phyloP scores from a whole-genome alignment of 1,140 invertebrate species.

The Drosophila nasuta region DNA sequence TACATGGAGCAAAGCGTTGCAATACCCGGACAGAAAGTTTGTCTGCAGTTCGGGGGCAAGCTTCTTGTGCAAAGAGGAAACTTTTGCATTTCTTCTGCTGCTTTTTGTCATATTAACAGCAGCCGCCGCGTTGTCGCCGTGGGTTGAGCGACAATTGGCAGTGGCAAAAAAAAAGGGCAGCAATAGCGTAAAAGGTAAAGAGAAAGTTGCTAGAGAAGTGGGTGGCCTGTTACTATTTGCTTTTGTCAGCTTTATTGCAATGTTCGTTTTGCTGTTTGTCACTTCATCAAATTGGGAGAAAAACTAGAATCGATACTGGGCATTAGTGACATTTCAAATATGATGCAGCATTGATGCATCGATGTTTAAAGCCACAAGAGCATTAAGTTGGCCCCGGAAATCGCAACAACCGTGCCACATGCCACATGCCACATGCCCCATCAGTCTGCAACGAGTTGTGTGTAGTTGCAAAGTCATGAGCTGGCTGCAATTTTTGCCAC shows the following conservation, averaged over 20 bases:
- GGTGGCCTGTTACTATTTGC: conserved; percentile 22
- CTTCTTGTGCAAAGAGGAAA: conserved; percentile 51
- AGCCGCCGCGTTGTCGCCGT: conserved; percentile 36
- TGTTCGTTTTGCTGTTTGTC: conserved; percentile 37
- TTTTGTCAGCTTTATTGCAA: conserved; percentile 33
- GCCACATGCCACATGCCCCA: too few species aligned
- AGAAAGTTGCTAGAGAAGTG: background rate
- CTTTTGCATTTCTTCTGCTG: conserved; percentile 58
- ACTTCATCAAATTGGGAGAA: conserved; percentile 42
- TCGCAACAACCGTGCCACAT: background rate
- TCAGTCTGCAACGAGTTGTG: too few species aligned
- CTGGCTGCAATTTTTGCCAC: conserved; percentile 12
- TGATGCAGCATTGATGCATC: conserved; percentile 28
- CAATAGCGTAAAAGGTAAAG: conserved; percentile 27
- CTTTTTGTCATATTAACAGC: conserved; percentile 81
- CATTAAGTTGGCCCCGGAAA: conserved; percentile 29
- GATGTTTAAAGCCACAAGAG: conserved; percentile 27
- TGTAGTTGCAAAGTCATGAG: background rate
- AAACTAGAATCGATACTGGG: conserved; percentile 25
- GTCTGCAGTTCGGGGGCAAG: conserved; percentile 66
- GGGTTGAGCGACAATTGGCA: background rate
- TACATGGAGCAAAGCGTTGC: conserved; percentile 58
- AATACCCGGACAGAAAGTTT: conserved; percentile 69
- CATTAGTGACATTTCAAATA: conserved; percentile 43
- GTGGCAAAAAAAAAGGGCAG: background rate